Base-by-base conservation (phyloP, 1,140 invertebrate species). In the Brachionus manjavacas region DNA sequence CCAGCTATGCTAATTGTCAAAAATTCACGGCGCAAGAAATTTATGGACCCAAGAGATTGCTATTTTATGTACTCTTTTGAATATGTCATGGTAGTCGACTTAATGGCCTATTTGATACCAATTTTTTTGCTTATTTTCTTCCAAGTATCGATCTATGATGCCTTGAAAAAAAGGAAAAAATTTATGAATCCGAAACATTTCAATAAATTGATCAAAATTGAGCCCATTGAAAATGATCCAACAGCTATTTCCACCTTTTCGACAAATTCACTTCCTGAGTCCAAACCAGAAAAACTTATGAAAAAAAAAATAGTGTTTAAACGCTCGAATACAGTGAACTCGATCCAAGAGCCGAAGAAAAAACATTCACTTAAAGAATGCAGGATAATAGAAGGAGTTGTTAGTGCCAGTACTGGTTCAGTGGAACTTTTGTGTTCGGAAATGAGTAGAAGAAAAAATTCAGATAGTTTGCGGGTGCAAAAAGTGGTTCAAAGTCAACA, bases 21-120 rank as follows among this genome's bases (percentile, higher is more conserved):
- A 76, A 76, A 76, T 49, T 46, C 20, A 2, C 52, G n/a, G 11
- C 23, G 23, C 20, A 76, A 76, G 31, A 46, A 76, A 28, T 76
- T 25, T 14, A 76, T 76, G 72, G 46, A 76, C 49, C 20, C 12
- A 1, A 31, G 25, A 49, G 72, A 76, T 52, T 76, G 72, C 14
- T 76, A 49, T 76, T 76, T 35, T 20, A 76, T 49, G 41, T 76
- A 25, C 25, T 76, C 72, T 20, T 49, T 76, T 49, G 41, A 76
- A 49, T 76, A 76, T 76, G 72, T 76, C 0, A 20, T 76, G 8
- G 4, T 76, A 4, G 41, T 49, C 12, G 72, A 76, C 49, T 25
- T 76, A 49, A 49, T 76, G 8, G 72, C 72, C n/a, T 76, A 76
- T 49, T 35, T 76, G n/a, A 28, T 76, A 28, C 72, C 72, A 46